These are phyloP conservation scores for Tetragonula clypearis DNA, from an alignment of 1,140 invertebrate species.

Conservation along the genomic window DNA sequence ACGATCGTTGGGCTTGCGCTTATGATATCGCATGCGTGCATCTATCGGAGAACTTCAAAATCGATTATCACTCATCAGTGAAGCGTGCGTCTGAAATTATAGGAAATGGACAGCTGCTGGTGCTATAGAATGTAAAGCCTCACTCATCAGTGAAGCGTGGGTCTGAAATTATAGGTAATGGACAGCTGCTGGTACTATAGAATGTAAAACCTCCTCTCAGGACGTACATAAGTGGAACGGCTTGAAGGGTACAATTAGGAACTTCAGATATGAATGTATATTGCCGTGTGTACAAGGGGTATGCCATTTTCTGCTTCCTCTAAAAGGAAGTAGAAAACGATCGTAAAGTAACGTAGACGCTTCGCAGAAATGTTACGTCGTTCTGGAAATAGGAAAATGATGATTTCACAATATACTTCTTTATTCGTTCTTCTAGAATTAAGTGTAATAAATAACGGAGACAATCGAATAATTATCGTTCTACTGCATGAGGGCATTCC, in stretches of 20 bases:
- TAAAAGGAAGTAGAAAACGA: too few relatives aligned
- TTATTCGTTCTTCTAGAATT: background rate
- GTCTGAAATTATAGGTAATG: background rate
- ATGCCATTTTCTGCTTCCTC: too few relatives aligned
- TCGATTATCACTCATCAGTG: background rate
- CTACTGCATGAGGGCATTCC: conserved; percentile 35
- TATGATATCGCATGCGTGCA: background rate
- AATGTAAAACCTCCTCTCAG: too few relatives aligned
- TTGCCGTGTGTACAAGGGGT: too few relatives aligned
- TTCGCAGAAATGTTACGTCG: too few relatives aligned
- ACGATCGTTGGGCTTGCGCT: conserved; percentile 13
- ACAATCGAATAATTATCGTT: background rate
- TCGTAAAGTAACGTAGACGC: background rate
- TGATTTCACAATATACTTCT: background rate
- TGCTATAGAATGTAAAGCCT: too few relatives aligned
- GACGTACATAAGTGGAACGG: too few relatives aligned
- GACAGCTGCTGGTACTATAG: background rate
- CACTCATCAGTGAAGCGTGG: background rate
- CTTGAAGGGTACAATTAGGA: background rate
- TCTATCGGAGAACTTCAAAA: background rate
- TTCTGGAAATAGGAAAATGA: too few relatives aligned
- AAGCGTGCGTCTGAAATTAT: background rate
- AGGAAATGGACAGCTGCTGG: background rate
- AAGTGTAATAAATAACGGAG: background rate
- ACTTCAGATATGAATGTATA: too few relatives aligned